Conservation (phyloP, 2,888 invertebrate species). For the Macaria notata region DNA sequence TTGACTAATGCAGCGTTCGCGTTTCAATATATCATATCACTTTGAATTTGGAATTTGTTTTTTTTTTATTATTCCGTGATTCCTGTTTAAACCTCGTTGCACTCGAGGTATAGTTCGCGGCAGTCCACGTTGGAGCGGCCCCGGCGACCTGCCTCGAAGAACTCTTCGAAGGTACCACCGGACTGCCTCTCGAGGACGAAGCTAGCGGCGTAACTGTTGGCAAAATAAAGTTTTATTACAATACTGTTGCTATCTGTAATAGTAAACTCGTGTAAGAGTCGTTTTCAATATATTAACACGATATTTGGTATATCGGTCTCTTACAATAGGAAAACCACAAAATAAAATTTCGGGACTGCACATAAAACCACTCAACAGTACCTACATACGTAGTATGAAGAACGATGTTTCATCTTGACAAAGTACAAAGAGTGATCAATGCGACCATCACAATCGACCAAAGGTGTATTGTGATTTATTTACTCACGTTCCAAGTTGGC, state of each 20-base stretch:
- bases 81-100: conserved; percentile 90
- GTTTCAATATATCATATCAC: conserved; percentile 21
- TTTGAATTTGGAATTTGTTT: conserved; percentile 32
- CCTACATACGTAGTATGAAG: too few species aligned
- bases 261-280: too few species aligned
- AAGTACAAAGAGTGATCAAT: too few species aligned
- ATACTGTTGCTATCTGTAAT: too few species aligned
- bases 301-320: too few species aligned
- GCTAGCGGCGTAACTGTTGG: conserved; percentile 90
- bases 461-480: too few species aligned
- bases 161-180: conserved; percentile 88
- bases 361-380: too few species aligned
- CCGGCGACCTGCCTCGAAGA: conserved; percentile 92
- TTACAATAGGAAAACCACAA: too few species aligned
- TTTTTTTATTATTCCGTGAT: conserved; percentile 28
- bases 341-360: too few species aligned
- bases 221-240: conserved; percentile 12
- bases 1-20: conserved; percentile 34
- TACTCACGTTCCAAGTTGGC: conserved; percentile 96
- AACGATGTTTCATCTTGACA: too few species aligned
- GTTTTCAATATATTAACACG: too few species aligned
- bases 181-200: conserved; percentile 90
- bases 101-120: conserved; percentile 91
- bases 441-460: too few species aligned
- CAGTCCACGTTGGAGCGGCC: conserved; percentile 94